Percentiles rank a stretch among this genome's conserved stretches.
Evolutionary conservation across 2,797 vertebrate species (phyloP).

Genomic region (Chiropotes sagulatus): DNA sequence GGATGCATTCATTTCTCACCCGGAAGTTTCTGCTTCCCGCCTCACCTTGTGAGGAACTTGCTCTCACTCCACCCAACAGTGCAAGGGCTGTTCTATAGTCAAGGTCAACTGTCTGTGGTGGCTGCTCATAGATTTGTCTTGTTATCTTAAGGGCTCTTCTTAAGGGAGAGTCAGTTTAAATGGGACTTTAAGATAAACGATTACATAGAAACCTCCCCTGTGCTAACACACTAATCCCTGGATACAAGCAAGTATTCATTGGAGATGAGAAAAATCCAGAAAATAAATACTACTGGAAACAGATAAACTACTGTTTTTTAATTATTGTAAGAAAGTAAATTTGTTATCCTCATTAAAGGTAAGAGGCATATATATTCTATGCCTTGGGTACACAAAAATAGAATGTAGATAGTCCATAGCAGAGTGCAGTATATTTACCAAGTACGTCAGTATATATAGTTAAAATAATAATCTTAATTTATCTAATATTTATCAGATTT

Average conservation of each 20-base stretch:
- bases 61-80: neutral
- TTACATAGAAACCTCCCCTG: neutral
- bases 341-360: neutral
- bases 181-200: neutral
- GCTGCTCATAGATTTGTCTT: neutral
- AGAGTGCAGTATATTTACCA: neutral
- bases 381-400: neutral
- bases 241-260: neutral
- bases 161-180: neutral
- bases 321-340: neutral
- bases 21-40: fast-evolving
- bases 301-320: neutral
- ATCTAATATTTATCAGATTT: neutral
- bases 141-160: neutral
- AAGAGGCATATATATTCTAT: neutral
- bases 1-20: neutral
- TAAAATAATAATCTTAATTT: neutral
- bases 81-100: fast-evolving
- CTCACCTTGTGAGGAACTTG: fast-evolving
- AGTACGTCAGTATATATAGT: neutral
- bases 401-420: neutral
- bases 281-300: neutral
- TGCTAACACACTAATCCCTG: neutral
- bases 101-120: neutral
- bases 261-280: neutral